Evolutionary conservation across 2,797 vertebrate species (phyloP), one percentile per base, ranked within the genome.

Genomic region (Myoxocephalus aenaeus): DNA sequence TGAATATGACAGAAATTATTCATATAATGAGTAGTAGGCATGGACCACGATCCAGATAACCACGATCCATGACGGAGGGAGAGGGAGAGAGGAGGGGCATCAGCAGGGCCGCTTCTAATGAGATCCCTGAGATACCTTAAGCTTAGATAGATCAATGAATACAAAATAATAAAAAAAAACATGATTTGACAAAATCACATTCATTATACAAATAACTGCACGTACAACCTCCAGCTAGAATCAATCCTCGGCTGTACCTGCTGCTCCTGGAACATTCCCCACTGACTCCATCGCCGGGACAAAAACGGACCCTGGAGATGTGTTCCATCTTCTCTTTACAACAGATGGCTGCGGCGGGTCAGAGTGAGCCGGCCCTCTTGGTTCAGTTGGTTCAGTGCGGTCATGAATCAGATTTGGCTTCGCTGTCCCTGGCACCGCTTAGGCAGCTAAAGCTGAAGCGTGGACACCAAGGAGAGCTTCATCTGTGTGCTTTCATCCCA

Each of bases 401-500:
- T 66, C 65, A 4, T 74, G 48, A 83, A 67, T 74, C 64, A 54
- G 62, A 74, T 65, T 68, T 83, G 75, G 77, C 83, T 78, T 76
- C 50, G 13, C 53, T 69, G 72, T 29, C 11, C 2, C 34, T 75
- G 77, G 65, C 68, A 40, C 17, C 18, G 42, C 50, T 50, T n/a
- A 40, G 71, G 66, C 68, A 81, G 56, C 53, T 48, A 7, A 56
- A 66, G 58, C 63, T 66, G 48, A 62, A 81, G 66, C 56, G 69
- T 17, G 58, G 65, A 80, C n/a, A 17, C 42, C 65, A 58, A 12
- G 38, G 63, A 76, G 64, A 56, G 10, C 5, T 66, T 64, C 54
- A 22, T 44, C 63, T 64, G n/a, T 73, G 36, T 70, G 1, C 48
- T 63, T 51, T 70, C 40, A n/a, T 73, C 17, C 9, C 10, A 58